Conservation (phyloP, 2,888 invertebrate genomes). For the Caenorhabditis becei region DNA sequence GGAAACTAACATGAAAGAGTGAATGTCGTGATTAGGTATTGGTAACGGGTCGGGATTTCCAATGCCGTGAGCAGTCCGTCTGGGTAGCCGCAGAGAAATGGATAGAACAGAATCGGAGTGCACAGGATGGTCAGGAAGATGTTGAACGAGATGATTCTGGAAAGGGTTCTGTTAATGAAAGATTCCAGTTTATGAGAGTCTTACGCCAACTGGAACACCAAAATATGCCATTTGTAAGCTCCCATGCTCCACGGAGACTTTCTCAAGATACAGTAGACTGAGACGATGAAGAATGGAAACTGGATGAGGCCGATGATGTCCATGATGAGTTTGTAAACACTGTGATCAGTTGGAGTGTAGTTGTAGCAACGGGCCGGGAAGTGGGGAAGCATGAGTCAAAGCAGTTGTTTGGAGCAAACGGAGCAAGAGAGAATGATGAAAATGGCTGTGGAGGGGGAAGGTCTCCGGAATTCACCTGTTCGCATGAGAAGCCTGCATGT, state of each 20-base stretch:
- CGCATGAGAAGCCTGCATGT: neutral
- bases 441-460: neutral
- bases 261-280: slow-evolving; percentile 38
- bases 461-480: slow-evolving; percentile 3
- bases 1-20: slow-evolving; percentile 17
- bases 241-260: slow-evolving; percentile 46
- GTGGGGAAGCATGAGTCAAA: neutral
- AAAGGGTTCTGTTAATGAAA: neutral
- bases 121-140: slow-evolving; percentile 34
- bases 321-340: slow-evolving; percentile 14
- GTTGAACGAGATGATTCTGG: slow-evolving; percentile 37
- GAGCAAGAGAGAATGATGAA: slow-evolving; percentile 2
- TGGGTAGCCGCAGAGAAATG: slow-evolving; percentile 42
- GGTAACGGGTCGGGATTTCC: slow-evolving; percentile 15
- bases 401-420: neutral
- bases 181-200: neutral
- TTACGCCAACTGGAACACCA: slow-evolving; percentile 35
- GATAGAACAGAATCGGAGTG: slow-evolving; percentile 42
- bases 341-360: neutral
- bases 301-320: slow-evolving; percentile 21
- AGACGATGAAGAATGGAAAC: slow-evolving; percentile 32
- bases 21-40: slow-evolving; percentile 32
- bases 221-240: slow-evolving; percentile 43
- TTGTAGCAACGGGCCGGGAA: slow-evolving; percentile 1
- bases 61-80: slow-evolving; percentile 15